phyloP scores from a whole-genome alignment of 2,888 invertebrate genomes.

The Lacanobia oleracea region DNA sequence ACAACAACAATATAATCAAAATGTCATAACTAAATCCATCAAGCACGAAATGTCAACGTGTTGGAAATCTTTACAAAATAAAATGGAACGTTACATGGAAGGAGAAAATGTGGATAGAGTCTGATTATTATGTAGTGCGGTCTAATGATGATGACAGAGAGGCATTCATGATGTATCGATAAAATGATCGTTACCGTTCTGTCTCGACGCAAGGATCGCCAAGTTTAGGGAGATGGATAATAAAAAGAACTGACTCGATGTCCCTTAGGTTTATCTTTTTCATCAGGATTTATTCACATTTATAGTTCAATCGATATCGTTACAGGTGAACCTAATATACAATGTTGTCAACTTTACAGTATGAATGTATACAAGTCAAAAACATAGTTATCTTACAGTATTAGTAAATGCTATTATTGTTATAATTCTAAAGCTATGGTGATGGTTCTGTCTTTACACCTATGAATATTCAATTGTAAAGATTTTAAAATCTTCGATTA shows the following conservation, averaged over 20 bases:
- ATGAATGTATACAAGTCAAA: conserved; percentile 90
- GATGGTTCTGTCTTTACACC: conserved; percentile 86
- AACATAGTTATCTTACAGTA: conserved; percentile 89
- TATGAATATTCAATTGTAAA: conserved; percentile 79
- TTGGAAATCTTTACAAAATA: conserved; percentile 77
- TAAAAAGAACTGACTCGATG: conserved; percentile 84
- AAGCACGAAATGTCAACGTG: conserved; percentile 83
- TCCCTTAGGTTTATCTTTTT: conserved; percentile 82
- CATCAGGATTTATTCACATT: conserved; percentile 89
- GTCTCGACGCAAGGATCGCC: conserved; percentile 88
- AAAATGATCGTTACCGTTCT: conserved; percentile 89
- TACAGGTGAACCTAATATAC: conserved; percentile 88
- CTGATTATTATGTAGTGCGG: conserved; percentile 82
- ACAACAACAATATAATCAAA: conserved; percentile 74
- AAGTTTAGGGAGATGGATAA: conserved; percentile 83
- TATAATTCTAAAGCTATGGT: conserved; percentile 88
- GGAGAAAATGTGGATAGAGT: conserved; percentile 87
- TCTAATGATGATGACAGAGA: conserved; percentile 90
- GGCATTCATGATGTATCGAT: conserved; percentile 90
- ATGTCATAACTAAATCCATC: conserved; percentile 79
- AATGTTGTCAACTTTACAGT: conserved; percentile 86
- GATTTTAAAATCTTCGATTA: conserved; percentile 74
- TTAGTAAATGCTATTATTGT: conserved; percentile 88
- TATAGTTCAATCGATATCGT: conserved; percentile 86
- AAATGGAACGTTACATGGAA: conserved; percentile 79